Conservation (phyloP, 1,140 invertebrate species). For the Anagrus nilaparvatae region DNA sequence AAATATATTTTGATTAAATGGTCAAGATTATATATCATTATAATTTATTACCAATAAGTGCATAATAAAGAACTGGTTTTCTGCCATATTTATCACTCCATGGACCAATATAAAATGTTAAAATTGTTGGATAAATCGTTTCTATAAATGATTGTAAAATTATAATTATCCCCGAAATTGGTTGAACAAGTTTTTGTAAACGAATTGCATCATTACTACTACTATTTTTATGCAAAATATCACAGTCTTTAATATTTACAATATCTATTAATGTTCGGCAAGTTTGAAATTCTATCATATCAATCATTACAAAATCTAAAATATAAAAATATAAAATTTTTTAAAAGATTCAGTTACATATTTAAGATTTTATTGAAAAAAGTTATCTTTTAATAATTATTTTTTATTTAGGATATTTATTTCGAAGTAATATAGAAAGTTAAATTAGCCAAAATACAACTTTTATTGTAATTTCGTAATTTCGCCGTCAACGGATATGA, state of each 20-base stretch:
- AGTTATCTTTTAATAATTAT: no score
- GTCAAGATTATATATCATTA: not conserved
- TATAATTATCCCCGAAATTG: constrained; percentile 48
- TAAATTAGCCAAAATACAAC: no score
- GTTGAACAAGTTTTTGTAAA: constrained; percentile 52
- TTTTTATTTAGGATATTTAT: no score
- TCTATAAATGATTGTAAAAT: constrained; percentile 49
- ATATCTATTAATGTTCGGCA: constrained; percentile 40
- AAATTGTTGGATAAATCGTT: constrained; percentile 49
- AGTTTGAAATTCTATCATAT: constrained; percentile 45
- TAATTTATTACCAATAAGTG: constrained; percentile 45
- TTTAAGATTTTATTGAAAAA: no score
- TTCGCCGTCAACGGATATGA: no score
- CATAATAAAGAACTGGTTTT: constrained; percentile 52
- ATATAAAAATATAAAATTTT: no score
- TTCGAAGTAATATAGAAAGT: no score
- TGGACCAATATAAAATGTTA: constrained; percentile 56
- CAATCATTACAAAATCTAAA: constrained; percentile 42
- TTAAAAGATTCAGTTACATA: no score
- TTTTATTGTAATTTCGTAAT: no score
- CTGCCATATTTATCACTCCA: constrained; percentile 65
- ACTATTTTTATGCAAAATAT: constrained; percentile 40
- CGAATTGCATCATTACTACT: constrained; percentile 39
- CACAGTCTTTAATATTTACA: constrained; percentile 43
- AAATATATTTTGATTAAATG: no score